Evolutionary conservation across 2,888 invertebrate genomes (phyloP).

Genomic region (Mongoloraphidia duomilia): DNA sequence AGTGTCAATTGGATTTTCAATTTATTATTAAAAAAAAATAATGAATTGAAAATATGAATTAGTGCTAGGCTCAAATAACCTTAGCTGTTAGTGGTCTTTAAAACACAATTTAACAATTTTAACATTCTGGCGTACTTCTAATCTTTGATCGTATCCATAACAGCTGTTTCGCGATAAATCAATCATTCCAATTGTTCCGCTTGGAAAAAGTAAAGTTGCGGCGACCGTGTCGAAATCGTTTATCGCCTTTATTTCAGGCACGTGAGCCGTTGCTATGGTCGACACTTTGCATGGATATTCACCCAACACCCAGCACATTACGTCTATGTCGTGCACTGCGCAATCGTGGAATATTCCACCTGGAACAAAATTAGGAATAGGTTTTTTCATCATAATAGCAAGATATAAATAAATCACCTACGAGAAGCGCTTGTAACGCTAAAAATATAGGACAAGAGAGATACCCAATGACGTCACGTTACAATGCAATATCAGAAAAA

Average conservation of each 20-base stretch:
- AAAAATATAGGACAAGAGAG: no score
- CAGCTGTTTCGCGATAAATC: conserved; percentile 45
- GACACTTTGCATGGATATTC: conserved; percentile 44
- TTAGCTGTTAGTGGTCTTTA: no score
- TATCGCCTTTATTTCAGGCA: conserved; percentile 42
- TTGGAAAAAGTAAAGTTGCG: conserved; percentile 43
- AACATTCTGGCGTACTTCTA: conserved; percentile 31
- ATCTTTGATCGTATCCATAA: conserved; percentile 54
- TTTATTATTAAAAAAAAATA: no score
- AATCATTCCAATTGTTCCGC: conserved; percentile 45
- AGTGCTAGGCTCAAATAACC: no score
- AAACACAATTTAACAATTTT: not conserved
- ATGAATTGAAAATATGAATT: no score
- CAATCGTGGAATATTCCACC: conserved; percentile 58
- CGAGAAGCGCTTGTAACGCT: no score
- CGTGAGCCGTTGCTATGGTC: conserved; percentile 36
- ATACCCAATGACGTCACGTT: no score
- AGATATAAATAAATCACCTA: no score
- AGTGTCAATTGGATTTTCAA: no score
- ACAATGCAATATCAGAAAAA: no score
- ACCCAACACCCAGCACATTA: conserved; percentile 46
- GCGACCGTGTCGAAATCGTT: conserved; percentile 49
- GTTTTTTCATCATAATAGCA: not conserved
- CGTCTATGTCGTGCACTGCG: conserved; percentile 53
- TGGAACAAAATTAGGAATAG: conserved; percentile 15